phyloP scores from a whole-genome alignment of 1,140 invertebrate species.

The Diachasmimorpha longicaudata region DNA sequence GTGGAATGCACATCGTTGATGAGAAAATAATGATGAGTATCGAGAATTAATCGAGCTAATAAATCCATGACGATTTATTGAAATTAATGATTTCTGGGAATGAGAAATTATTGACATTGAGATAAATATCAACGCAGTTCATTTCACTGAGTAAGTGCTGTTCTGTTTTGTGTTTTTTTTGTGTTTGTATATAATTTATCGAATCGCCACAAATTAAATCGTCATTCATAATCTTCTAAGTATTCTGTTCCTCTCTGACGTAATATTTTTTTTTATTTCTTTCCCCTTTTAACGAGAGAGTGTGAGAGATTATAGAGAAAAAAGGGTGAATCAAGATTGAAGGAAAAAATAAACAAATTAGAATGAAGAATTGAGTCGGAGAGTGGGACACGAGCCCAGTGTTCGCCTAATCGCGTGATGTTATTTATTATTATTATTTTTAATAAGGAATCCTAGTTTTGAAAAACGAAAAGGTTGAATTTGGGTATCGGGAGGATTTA shows the following conservation, averaged over 20 bases:
- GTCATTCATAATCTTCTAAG: conserved; percentile 26
- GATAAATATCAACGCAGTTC: neutral
- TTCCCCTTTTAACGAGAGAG: conserved; percentile 30
- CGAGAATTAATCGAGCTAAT: too few relatives aligned
- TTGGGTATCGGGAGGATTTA: neutral
- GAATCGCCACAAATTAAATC: neutral
- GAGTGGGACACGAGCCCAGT: neutral
- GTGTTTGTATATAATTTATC: conserved; percentile 25
- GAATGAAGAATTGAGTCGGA: neutral
- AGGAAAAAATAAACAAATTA: conserved; percentile 10
- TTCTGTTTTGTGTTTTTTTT: conserved; percentile 11
- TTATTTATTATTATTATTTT: conserved; percentile 13
- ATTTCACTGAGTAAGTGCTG: neutral
- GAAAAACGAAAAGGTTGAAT: neutral
- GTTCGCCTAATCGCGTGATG: conserved; percentile 14
- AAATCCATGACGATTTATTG: neutral
- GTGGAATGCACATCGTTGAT: conserved; percentile 9
- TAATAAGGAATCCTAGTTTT: neutral
- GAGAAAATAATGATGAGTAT: too few relatives aligned
- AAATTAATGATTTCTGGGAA: neutral
- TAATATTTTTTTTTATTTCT: conserved; percentile 12
- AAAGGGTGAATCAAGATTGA: neutral
- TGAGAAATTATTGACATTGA: too few relatives aligned
- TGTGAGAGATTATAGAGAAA: conserved; percentile 28
- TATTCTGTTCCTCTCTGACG: neutral